These are phyloP conservation scores for Bos taurus DNA, from an alignment of 2,113 vertebrate species.

Conservation along the genomic window DNA sequence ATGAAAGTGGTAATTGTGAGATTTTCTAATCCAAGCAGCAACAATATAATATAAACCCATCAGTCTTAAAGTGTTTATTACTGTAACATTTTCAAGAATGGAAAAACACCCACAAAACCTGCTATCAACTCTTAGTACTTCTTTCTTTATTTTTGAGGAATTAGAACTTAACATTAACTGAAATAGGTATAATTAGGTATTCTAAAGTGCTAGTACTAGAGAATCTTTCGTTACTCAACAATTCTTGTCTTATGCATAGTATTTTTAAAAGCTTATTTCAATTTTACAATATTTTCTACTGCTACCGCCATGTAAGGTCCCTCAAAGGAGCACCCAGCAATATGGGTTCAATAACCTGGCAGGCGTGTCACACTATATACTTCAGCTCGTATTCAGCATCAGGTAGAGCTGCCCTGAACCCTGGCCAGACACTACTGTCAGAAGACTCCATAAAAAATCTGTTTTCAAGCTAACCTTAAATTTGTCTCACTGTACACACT, in stretches of 20 bases:
- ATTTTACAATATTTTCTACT: slow-evolving; percentile 18
- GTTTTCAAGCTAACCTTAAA: slow-evolving; percentile 21
- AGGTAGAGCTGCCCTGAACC: neutral
- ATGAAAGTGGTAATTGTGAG: neutral
- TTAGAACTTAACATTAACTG: slow-evolving; percentile 19
- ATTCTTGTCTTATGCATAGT: neutral
- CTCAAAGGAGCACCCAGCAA: neutral
- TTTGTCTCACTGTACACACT: slow-evolving; percentile 4
- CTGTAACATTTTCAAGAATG: neutral
- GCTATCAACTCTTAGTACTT: neutral
- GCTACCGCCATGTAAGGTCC: neutral
- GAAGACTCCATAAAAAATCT: slow-evolving; percentile 9
- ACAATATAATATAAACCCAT: slow-evolving; percentile 6
- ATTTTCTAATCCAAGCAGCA: slow-evolving; percentile 32
- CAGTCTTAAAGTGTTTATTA: neutral
- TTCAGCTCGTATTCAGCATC: neutral
- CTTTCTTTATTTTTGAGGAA: slow-evolving; percentile 17
- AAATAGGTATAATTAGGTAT: neutral
- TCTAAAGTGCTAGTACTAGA: neutral
- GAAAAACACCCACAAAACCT: neutral
- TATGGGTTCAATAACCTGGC: neutral
- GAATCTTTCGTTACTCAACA: neutral
- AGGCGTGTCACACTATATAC: neutral
- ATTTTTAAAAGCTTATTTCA: neutral
- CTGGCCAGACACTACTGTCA: neutral